A percentile compares a stretch with the other conserved stretches of the same genome.
phyloP scores from a whole-genome alignment of 2,797 vertebrate species.

The Manis crassicaudata region DNA sequence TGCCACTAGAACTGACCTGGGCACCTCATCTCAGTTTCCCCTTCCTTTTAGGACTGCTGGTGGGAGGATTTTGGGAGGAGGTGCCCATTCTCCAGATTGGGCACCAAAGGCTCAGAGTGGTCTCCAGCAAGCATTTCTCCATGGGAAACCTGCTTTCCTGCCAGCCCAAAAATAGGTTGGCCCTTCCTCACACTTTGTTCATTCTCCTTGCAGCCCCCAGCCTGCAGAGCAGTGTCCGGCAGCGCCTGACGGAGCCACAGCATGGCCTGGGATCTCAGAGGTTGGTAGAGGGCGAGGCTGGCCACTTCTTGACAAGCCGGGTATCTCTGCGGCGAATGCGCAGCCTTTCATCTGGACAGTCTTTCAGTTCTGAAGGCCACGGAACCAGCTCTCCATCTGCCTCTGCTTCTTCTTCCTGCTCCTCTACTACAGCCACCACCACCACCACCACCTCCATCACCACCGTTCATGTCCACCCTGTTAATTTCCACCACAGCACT shows the following conservation, averaged over 20 bases:
- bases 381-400: conserved; percentile 82
- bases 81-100: conserved; percentile 17
- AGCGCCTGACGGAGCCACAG: conserved; percentile 95
- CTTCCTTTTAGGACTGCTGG: conserved; percentile 61
- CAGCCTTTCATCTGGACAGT: conserved; percentile 93
- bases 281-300: conserved; percentile 95
- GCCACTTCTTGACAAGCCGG: conserved; percentile 88
- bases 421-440: conserved; percentile 86
- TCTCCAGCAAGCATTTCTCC: conserved; percentile 40
- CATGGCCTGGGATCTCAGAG: conserved; percentile 96
- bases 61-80: conserved; percentile 74
- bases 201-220: conserved; percentile 91
- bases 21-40: conserved; percentile 54
- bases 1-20: conserved; percentile 66
- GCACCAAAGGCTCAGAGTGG: not conserved
- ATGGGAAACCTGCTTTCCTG: conserved; percentile 43
- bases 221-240: conserved; percentile 94
- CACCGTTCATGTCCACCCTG: conserved; percentile 87
- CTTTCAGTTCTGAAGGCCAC: conserved; percentile 85
- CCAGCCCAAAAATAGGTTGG: not conserved
- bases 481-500: conserved; percentile 91
- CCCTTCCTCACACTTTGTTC: conserved; percentile 27
- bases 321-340: conserved; percentile 89
- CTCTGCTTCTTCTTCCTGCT: conserved; percentile 83
- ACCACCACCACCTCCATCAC: conserved; percentile 76